phyloP scores from a whole-genome alignment of 2,888 invertebrate genomes.

The Drosophila glabriapex region DNA sequence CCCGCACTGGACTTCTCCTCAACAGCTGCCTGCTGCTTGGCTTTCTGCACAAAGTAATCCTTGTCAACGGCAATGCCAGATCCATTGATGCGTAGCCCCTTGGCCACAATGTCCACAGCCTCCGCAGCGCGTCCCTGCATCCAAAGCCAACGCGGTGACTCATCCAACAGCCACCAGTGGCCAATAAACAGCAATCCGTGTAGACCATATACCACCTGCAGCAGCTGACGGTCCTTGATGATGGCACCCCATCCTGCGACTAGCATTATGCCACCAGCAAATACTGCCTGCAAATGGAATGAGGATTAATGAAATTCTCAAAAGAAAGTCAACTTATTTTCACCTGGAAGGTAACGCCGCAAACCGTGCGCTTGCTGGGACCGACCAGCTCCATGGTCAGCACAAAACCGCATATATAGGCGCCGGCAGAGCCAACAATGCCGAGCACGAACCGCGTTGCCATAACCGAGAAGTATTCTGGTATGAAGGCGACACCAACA shows the following conservation, averaged over 20 bases:
- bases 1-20: conserved; percentile 86
- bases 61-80: conserved; percentile 88
- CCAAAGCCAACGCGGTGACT: conserved; percentile 96
- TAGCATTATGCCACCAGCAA: conserved; percentile 92
- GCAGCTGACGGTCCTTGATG: conserved; percentile 89
- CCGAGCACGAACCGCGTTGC: conserved; percentile 90
- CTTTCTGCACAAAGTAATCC: conserved; percentile 88
- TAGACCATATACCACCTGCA: conserved; percentile 93
- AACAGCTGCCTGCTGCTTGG: conserved; percentile 83
- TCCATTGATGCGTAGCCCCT: conserved; percentile 91
- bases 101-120: conserved; percentile 91
- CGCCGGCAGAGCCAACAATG: conserved; percentile 93
- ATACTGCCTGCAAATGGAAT: conserved; percentile 87
- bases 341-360: conserved; percentile 89
- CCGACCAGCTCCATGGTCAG: conserved; percentile 94
- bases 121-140: conserved; percentile 91
- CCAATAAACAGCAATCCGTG: conserved; percentile 90
- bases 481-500: conserved; percentile 91
- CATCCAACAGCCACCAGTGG: conserved; percentile 95
- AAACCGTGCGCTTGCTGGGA: conserved; percentile 91
- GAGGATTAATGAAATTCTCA: neutral
- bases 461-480: conserved; percentile 91
- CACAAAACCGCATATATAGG: conserved; percentile 86
- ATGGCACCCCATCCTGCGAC: conserved; percentile 94
- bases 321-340: neutral